These are phyloP conservation scores for Taeniopygia guttata DNA, from an alignment of 2,797 vertebrate species.

Conservation along the genomic window DNA sequence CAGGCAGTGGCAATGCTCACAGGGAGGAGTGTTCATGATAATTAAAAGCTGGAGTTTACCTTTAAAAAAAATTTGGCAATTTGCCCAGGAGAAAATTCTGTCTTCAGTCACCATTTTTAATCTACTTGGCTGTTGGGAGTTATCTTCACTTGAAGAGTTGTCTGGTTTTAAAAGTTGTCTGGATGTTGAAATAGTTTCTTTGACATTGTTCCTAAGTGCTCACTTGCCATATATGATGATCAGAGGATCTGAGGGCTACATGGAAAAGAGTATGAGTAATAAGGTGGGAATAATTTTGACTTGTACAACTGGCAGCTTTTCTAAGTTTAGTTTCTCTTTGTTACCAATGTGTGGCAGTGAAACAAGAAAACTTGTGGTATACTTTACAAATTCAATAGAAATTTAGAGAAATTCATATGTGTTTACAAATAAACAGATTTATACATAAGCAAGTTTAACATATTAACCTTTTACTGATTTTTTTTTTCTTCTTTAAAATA, in stretches of 20 bases:
- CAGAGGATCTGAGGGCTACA: slow-evolving; percentile 6
- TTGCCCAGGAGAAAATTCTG: slow-evolving; percentile 42
- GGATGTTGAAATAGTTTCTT: slow-evolving; percentile 26
- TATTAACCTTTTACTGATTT: background rate
- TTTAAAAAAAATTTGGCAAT: slow-evolving; percentile 51
- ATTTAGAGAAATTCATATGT: background rate
- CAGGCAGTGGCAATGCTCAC: slow-evolving; percentile 1
- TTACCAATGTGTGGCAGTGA: background rate
- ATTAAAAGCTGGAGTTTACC: slow-evolving; percentile 65
- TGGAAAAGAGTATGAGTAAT: background rate
- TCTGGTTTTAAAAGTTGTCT: slow-evolving; percentile 41
- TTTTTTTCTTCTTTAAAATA: background rate
- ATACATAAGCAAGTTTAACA: background rate
- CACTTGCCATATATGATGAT: slow-evolving; percentile 10
- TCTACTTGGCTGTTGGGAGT: slow-evolving; percentile 24
- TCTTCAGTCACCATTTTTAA: slow-evolving; percentile 58
- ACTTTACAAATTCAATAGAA: background rate
- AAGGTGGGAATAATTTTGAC: slow-evolving; percentile 16
- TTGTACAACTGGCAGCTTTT: slow-evolving; percentile 4
- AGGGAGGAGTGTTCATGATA: slow-evolving; percentile 53
- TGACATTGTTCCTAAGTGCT: slow-evolving; percentile 28
- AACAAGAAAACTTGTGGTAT: background rate
- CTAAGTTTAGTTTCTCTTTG: background rate
- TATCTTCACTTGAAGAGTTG: slow-evolving; percentile 26
- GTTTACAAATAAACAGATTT: background rate